phyloP scores from a whole-genome alignment of 2,888 invertebrate species.

The Eupelmus urozonus region DNA sequence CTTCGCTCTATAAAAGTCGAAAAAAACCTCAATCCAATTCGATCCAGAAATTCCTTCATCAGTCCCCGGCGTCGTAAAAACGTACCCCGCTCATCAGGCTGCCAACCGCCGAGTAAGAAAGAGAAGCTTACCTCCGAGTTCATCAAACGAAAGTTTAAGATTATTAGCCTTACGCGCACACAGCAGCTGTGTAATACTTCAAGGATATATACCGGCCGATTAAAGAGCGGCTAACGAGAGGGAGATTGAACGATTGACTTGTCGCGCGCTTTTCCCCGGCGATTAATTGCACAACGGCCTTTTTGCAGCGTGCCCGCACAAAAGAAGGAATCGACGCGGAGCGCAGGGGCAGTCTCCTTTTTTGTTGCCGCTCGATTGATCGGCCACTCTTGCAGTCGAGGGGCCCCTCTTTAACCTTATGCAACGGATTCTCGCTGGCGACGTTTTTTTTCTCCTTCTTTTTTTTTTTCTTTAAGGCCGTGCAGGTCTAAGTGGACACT shows the following conservation, averaged over 20 bases:
- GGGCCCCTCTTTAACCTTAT: slow-evolving; percentile 25
- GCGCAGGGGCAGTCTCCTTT: slow-evolving; percentile 17
- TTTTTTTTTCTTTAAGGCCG: neutral
- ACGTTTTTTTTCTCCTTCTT: slow-evolving; percentile 3
- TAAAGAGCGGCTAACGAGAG: neutral
- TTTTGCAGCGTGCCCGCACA: slow-evolving; percentile 3
- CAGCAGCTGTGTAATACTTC: neutral
- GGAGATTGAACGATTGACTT: slow-evolving; percentile 42
- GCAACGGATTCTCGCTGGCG: slow-evolving; percentile 22
- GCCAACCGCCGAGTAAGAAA: neutral
- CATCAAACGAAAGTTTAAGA: slow-evolving; percentile 4
- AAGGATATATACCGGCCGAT: neutral
- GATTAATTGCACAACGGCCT: slow-evolving; percentile 53
- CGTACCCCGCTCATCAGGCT: neutral
- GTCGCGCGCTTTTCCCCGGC: slow-evolving; percentile 35
- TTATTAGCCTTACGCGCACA: neutral
- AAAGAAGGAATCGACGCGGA: slow-evolving; percentile 3
- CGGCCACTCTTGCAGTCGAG: slow-evolving; percentile 24
- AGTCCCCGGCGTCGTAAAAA: neutral
- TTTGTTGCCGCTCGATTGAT: slow-evolving; percentile 37
- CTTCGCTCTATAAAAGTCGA: neutral
- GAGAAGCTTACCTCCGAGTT: neutral
- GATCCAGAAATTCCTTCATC: neutral
- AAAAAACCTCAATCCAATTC: too few species aligned
- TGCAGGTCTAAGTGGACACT: slow-evolving; percentile 40